A percentile compares a stretch with the other conserved stretches of the same genome.
Conservation (phyloP, 2,888 invertebrate genomes). For the Caradrina clavipalpis region DNA sequence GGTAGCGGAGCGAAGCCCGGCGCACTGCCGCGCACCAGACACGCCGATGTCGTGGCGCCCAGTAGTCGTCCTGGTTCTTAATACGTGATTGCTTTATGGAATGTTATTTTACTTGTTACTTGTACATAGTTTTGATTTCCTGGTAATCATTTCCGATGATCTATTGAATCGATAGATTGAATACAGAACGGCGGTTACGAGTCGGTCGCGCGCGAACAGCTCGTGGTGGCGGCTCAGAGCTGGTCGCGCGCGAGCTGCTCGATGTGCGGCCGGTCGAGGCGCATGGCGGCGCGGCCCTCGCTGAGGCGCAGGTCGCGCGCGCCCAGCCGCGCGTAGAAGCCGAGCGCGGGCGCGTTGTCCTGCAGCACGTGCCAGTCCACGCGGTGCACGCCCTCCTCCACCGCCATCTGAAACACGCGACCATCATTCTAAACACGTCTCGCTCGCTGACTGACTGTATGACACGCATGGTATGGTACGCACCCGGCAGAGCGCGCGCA, state of each 20-base stretch:
- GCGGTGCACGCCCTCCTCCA: slow-evolving; percentile 89
- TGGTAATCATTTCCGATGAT: no score
- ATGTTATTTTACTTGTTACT: no score
- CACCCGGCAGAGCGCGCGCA: slow-evolving; percentile 82
- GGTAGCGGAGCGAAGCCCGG: no score
- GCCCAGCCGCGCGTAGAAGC: slow-evolving; percentile 94
- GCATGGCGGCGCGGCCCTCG: slow-evolving; percentile 82
- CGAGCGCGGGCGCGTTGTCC: slow-evolving; percentile 94
- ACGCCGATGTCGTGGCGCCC: no score
- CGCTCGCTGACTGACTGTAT: no score
- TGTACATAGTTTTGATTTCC: no score
- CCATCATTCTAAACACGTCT: no score
- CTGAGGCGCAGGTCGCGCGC: slow-evolving; percentile 84
- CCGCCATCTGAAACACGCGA: slow-evolving; percentile 74
- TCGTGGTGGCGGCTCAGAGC: neutral
- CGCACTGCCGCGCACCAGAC: no score
- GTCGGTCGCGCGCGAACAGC: neutral
- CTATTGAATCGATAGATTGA: no score
- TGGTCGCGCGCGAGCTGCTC: slow-evolving; percentile 62
- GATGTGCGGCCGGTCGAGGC: slow-evolving; percentile 77
- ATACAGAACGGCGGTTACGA: no score
- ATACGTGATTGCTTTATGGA: no score
- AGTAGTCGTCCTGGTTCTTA: no score
- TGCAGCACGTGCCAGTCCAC: slow-evolving; percentile 95
- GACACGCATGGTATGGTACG: neutral